Evolutionary conservation across 2,888 invertebrate species (phyloP), one percentile per base, ranked within the genome.

Genomic region (Perizoma affinitatum): DNA sequence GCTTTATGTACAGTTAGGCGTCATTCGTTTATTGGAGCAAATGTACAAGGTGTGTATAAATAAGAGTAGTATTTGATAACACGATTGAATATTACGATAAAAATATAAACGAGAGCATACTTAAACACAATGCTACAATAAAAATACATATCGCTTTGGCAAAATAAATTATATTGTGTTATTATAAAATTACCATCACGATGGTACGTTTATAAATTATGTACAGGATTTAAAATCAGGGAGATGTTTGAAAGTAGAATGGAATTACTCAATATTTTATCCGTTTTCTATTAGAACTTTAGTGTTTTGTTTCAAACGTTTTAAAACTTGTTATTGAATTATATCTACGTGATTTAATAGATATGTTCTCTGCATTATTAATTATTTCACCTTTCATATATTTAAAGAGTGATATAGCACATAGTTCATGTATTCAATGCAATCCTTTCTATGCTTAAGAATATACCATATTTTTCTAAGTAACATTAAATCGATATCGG

Each of bases 81-180:
- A 87, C 82, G 78, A 84, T 82, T 83, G 80, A 80, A 75, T 78
- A 80, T 76, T 78, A 79, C 80, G 80, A 74, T 76, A 74, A 75
- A 72, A 74, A 78, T 6, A 81, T 83, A 81, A 83, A 85, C 70
- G 72, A 77, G 79, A 76, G 82, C 83, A 82, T 86, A 83, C 80
- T 79, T 80, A 82, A 79, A 85, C 81, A 86, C 81, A 83, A 82
- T 85, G 89, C 87, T 90, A 91, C 90, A 90, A 91, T 90, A 90
- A 90, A 75, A 72, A 90, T 85, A 91, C 91, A 90, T 91, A 91
- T 91, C 91, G 91, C 91, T 91, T 90, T 86, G 83, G 84, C 86
- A 86, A 86, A 84, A 70, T 60, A 82, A 81, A 80, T 66, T 69
- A 69, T 65, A 66, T 68, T 72, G 65, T 76, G 58, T 66, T 66